These are phyloP conservation scores for Magallana gigas DNA, from an alignment of 1,140 invertebrate species.

Conservation along the genomic window DNA sequence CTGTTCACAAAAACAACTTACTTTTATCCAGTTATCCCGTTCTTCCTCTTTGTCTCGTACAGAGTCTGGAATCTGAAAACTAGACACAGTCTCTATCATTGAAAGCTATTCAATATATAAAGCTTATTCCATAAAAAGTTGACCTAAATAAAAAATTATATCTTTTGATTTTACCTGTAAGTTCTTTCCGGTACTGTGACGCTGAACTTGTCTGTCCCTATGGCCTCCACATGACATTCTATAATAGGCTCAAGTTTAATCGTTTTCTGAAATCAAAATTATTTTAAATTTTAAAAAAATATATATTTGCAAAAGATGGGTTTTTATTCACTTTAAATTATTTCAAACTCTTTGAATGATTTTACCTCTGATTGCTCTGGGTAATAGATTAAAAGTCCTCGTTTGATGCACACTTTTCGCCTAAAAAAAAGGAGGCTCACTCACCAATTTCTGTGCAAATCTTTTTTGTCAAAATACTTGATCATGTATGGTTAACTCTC, in stretches of 20 bases:
- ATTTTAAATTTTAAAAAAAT: too few relatives aligned
- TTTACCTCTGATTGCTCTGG: conserved; percentile 10
- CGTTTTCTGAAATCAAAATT: background rate
- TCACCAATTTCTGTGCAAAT: too few relatives aligned
- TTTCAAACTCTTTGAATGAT: too few relatives aligned
- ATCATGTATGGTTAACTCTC: too few relatives aligned
- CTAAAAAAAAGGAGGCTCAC: background rate
- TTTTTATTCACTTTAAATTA: too few relatives aligned
- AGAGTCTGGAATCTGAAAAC: conserved; percentile 12
- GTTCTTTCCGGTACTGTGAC: conserved; percentile 5
- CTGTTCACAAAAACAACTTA: background rate
- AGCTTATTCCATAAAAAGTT: too few relatives aligned
- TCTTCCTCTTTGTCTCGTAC: conserved; percentile 22
- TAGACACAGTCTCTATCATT: background rate
- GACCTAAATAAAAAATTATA: too few relatives aligned
- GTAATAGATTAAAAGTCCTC: conserved; percentile 8
- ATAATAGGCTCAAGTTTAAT: background rate
- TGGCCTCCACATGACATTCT: conserved; percentile 1
- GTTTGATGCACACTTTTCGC: conserved; percentile 4
- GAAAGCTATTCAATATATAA: too few relatives aligned
- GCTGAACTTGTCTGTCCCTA: background rate
- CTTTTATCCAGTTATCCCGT: background rate
- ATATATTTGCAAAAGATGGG: too few relatives aligned
- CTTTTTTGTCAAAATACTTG: too few relatives aligned
- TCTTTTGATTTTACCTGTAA: background rate